Percentiles rank a stretch among this genome's conserved stretches.
Conservation (phyloP, 2,888 invertebrate species). For the Cerceris rybyensis region DNA sequence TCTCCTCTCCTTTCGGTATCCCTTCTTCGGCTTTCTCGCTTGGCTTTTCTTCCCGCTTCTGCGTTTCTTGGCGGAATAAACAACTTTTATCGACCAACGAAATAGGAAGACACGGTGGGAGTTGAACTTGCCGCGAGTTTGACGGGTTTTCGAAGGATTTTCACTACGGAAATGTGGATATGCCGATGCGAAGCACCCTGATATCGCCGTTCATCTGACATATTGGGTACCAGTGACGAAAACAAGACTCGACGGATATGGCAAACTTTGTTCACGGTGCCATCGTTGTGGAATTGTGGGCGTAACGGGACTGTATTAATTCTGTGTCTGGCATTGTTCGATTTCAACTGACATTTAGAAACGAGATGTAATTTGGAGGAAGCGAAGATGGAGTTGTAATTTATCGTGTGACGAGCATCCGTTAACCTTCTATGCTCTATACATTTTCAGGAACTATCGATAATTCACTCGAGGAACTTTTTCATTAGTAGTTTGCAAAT, state of each 20-base stretch:
- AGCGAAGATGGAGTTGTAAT: neutral
- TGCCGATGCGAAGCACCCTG: constrained; percentile 39
- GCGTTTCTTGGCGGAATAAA: constrained; percentile 72
- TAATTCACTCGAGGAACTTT: no score
- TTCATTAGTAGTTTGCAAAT: no score
- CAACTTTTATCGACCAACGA: constrained; percentile 74
- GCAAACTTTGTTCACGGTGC: constrained; percentile 29
- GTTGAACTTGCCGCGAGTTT: constrained; percentile 67
- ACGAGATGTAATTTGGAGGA: neutral
- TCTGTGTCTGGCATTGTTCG: constrained; percentile 12
- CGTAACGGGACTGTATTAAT: constrained; percentile 31
- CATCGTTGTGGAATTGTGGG: constrained; percentile 24
- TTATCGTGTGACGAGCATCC: neutral
- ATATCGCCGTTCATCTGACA: constrained; percentile 56
- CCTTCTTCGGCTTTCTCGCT: constrained; percentile 28
- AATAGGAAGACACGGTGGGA: constrained; percentile 69
- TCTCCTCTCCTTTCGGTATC: constrained; percentile 40
- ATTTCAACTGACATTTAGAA: neutral
- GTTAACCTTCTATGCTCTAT: no score
- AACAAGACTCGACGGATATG: constrained; percentile 51
- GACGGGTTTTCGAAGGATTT: constrained; percentile 67
- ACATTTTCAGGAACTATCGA: no score
- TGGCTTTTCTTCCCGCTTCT: constrained; percentile 47
- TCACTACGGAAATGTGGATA: constrained; percentile 60
- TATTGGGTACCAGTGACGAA: constrained; percentile 55